Evolutionary conservation across 2,888 invertebrate genomes (phyloP), one percentile per base, ranked within the genome.

Genomic region (Hypselothyrea guttata): DNA sequence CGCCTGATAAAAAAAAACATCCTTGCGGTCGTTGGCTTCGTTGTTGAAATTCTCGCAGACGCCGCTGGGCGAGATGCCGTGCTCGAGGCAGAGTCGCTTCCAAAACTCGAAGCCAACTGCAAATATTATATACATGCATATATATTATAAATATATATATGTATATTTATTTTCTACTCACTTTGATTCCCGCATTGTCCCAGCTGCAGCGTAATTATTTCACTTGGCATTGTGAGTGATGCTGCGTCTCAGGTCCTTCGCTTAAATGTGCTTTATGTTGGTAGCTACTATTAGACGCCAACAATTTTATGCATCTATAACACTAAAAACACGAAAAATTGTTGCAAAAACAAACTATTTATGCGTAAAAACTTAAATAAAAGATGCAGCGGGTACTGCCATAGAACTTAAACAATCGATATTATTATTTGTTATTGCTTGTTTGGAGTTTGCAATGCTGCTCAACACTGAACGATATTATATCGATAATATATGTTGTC

Each of bases 141-240:
- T 2, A 7, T 7, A 4, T 22, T 22, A 4, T 22, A 22, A 22
- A 22, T 22, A 22, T 22, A 1, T 9, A 18, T 0, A 37, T 16
- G 7, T 1, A n/a, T 27, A 12, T 18, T 40, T n/a, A n/a, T 22
- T 42, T 11, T 40, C 1, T 16, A 91, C 94, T 93, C 91, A 98
- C 98, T 98, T 91, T 99, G 99, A 91, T 99, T 99, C 72, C 99
- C 99, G 89, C 99, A 99, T 91, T 99, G 99, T 86, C 99, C 99
- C 56, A 99, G 92, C 90, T 99, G 99, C 53, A 99, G 91, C n/a
- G 98, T 98, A 90, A 99, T 98, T 93, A 99, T 98, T 94, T 98
- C 98, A 90, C 98, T 96, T 57, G 98, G 98, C 98, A 98, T 98
- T 56, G 45, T 49, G 9, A 22, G 30, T 54, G 30, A 31, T 57